Conservation (phyloP, 2,113 vertebrate genomes). For the Neolamprologus caudopunctatus region DNA sequence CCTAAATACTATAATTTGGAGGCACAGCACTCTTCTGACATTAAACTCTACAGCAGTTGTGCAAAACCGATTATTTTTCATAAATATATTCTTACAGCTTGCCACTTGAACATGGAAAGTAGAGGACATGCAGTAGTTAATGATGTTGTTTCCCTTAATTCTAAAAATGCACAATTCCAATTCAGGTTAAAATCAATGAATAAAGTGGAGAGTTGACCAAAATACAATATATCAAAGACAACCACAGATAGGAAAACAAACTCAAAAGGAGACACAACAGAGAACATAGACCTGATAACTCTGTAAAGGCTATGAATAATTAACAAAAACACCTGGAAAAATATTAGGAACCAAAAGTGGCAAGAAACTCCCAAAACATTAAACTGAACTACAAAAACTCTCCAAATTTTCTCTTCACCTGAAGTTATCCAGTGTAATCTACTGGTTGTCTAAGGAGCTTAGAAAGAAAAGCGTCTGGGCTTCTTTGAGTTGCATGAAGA, state of each 20-base stretch:
- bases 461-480: too few relatives aligned
- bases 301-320: not conserved
- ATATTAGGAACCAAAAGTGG: not conserved
- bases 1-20: not conserved
- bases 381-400: not conserved
- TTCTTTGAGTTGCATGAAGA: too few relatives aligned
- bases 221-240: not conserved
- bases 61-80: not conserved
- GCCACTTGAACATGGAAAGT: not conserved
- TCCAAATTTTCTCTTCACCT: not conserved
- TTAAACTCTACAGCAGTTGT: not conserved
- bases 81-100: not conserved
- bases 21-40: not conserved
- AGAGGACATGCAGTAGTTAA: not conserved
- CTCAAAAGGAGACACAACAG: not conserved
- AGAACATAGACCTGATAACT: not conserved
- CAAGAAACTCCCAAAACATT: not conserved
- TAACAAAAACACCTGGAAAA: not conserved
- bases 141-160: not conserved
- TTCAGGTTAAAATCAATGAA: not conserved
- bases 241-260: not conserved
- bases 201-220: not conserved
- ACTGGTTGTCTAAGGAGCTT: not conserved
- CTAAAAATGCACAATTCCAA: not conserved
- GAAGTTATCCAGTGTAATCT: not conserved